These are phyloP conservation scores for Drosophila rellima DNA, from an alignment of 2,888 invertebrate genomes.

Conservation along the genomic window DNA sequence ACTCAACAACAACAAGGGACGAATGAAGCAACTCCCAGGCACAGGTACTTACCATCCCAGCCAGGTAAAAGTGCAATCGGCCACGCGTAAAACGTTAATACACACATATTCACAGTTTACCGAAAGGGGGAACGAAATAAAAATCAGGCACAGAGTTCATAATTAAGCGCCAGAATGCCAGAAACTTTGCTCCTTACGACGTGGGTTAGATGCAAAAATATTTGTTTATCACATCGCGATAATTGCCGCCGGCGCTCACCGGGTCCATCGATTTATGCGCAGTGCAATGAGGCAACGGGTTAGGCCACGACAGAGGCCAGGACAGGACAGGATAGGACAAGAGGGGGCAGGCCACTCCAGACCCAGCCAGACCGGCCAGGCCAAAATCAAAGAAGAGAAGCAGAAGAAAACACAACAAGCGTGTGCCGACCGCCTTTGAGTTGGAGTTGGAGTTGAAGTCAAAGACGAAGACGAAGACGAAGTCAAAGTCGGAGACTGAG, in stretches of 20 bases:
- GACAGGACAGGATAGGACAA: constrained; percentile 3
- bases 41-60: constrained; percentile 39
- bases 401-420: constrained; percentile 52
- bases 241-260: constrained; percentile 73
- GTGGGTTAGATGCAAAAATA: constrained; percentile 80
- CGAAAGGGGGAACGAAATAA: constrained; percentile 13
- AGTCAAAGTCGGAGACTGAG: constrained; percentile 44
- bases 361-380: constrained; percentile 18
- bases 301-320: constrained; percentile 34
- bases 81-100: constrained; percentile 65
- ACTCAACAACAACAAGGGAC: constrained; percentile 17
- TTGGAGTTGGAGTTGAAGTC: constrained; percentile 25
- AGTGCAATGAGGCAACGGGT: constrained; percentile 27
- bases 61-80: constrained; percentile 65
- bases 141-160: constrained; percentile 65
- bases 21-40: constrained; percentile 40
- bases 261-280: constrained; percentile 60
- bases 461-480: constrained; percentile 29
- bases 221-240: constrained; percentile 81
- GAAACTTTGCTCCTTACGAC: constrained; percentile 51
- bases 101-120: constrained; percentile 46
- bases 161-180: constrained; percentile 79
- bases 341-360: constrained; percentile 6
- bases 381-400: constrained; percentile 44
- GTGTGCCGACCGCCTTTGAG: constrained; percentile 75